Conservation (phyloP, 1,140 invertebrate species). For the Watersipora subatra region DNA sequence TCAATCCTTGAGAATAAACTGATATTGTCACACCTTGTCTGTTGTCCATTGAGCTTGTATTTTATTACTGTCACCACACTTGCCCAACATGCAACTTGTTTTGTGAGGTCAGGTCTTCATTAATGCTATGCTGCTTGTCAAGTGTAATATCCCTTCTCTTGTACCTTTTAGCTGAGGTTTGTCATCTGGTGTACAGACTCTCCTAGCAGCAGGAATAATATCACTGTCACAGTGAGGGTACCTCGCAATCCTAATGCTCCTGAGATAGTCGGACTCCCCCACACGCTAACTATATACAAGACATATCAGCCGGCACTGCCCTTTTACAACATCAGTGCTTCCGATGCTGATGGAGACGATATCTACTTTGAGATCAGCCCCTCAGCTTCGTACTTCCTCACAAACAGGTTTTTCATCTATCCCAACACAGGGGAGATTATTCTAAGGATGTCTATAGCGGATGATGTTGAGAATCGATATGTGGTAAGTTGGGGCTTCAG, state of each 20-base stretch:
- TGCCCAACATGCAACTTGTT: no score
- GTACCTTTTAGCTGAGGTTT: slow-evolving; percentile 54
- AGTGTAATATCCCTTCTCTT: not conserved
- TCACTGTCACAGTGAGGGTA: slow-evolving; percentile 64
- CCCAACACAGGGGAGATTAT: not conserved
- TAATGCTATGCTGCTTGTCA: no score
- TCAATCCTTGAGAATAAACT: no score
- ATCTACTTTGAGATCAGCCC: not conserved
- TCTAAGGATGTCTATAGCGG: not conserved
- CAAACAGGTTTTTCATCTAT: not conserved
- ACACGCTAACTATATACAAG: slow-evolving; percentile 45
- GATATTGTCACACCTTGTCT: no score
- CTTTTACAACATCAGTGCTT: not conserved
- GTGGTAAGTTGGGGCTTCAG: no score
- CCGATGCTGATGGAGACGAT: not conserved
- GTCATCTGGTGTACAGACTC: slow-evolving; percentile 72
- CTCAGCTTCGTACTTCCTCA: not conserved
- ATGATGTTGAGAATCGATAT: not conserved
- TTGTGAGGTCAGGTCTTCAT: no score
- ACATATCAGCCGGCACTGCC: slow-evolving; percentile 17
- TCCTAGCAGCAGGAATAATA: slow-evolving; percentile 62
- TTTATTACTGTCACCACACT: no score
- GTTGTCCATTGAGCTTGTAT: no score
- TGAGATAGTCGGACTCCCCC: slow-evolving; percentile 49
- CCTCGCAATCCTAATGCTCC: slow-evolving; percentile 57